phyloP scores from a whole-genome alignment of 1,140 invertebrate genomes.

The Sitobion miscanthi region DNA sequence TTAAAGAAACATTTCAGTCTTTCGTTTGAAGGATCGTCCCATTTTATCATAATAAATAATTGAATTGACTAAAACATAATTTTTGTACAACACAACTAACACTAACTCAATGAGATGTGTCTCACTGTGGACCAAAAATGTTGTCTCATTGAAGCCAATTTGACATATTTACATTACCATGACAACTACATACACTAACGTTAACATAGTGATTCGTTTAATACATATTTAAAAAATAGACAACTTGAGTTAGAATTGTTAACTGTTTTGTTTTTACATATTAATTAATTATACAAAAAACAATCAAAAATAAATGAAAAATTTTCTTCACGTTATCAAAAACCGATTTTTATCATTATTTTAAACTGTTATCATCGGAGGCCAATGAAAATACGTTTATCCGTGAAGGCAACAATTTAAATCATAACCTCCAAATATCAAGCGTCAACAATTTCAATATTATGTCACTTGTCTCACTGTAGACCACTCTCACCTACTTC shows the following conservation, averaged over 20 bases:
- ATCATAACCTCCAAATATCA: background rate
- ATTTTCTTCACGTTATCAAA: too few species aligned
- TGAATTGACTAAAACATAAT: background rate
- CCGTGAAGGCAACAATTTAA: background rate
- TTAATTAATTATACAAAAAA: too few species aligned
- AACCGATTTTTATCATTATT: too few species aligned
- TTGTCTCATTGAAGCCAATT: background rate
- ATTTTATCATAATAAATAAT: background rate
- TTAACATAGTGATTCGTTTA: too few species aligned
- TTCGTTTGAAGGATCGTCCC: background rate
- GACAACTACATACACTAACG: too few species aligned
- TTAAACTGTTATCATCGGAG: background rate
- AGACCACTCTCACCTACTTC: too few species aligned
- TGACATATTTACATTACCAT: too few species aligned
- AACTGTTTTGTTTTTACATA: too few species aligned
- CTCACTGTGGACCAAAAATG: background rate
- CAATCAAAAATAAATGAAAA: too few species aligned
- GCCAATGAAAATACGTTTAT: background rate
- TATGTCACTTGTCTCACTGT: too few species aligned
- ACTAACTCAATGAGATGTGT: background rate
- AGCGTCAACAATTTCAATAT: background rate
- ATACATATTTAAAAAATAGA: too few species aligned
- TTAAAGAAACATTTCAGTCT: background rate
- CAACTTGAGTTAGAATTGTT: too few species aligned
- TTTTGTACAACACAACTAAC: background rate